phyloP scores from a whole-genome alignment of 1,140 invertebrate genomes.

The Calycopis cecrops region DNA sequence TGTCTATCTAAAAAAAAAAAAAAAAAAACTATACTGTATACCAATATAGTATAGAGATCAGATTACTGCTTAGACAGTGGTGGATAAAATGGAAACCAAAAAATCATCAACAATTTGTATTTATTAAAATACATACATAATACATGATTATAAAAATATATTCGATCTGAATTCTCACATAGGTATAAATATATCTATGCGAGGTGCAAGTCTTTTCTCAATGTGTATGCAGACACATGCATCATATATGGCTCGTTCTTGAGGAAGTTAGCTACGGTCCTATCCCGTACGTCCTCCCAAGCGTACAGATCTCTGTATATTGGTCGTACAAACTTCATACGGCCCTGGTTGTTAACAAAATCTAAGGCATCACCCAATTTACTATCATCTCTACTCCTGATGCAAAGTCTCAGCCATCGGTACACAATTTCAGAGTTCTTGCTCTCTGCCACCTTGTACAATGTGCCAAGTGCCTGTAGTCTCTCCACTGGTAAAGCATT shows the following conservation, averaged over 20 bases:
- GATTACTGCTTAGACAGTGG: too few species aligned
- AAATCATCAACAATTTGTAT: background rate
- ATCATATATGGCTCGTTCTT: slow-evolving; percentile 87
- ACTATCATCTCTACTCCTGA: slow-evolving; percentile 82
- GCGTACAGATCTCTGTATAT: slow-evolving; percentile 90
- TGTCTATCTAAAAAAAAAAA: too few species aligned
- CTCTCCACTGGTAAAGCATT: slow-evolving; percentile 75
- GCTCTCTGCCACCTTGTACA: slow-evolving; percentile 81
- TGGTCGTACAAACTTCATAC: slow-evolving; percentile 94
- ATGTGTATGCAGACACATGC: slow-evolving; percentile 82
- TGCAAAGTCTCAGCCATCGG: slow-evolving; percentile 86
- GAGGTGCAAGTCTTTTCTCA: slow-evolving; percentile 87
- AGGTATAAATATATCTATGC: slow-evolving; percentile 27
- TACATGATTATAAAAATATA: slow-evolving; percentile 15
- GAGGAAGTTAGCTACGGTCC: slow-evolving; percentile 84
- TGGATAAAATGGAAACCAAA: background rate
- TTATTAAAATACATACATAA: slow-evolving; percentile 4
- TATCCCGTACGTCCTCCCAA: slow-evolving; percentile 82
- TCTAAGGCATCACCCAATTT: slow-evolving; percentile 81
- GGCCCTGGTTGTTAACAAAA: slow-evolving; percentile 89
- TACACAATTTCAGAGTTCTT: slow-evolving; percentile 90
- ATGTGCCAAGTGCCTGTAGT: slow-evolving; percentile 78
- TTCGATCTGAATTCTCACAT: slow-evolving; percentile 4
- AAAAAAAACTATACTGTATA: too few species aligned
- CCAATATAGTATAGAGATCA: too few species aligned